Conservation (phyloP, 2,888 invertebrate genomes). For the Pseudococcus jackbeardsleyi region DNA sequence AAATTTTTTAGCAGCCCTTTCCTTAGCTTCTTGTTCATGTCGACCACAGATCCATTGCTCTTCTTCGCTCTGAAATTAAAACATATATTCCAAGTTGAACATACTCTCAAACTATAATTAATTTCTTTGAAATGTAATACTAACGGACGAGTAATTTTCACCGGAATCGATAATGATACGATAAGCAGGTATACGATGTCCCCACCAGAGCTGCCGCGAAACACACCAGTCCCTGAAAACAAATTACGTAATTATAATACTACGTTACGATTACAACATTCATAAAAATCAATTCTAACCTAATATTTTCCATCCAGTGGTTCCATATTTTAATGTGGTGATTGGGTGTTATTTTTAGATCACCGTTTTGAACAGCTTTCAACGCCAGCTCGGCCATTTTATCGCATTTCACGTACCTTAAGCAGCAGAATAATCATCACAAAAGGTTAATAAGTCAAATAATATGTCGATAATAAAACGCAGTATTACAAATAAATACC, state of each 20-base stretch:
- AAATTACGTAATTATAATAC: background rate
- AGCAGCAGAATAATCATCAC: background rate
- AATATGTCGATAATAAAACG: background rate
- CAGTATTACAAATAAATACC: slow-evolving; percentile 64
- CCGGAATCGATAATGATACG: slow-evolving; percentile 73
- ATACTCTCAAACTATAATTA: background rate
- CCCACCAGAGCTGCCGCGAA: slow-evolving; percentile 99
- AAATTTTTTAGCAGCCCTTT: slow-evolving; percentile 84
- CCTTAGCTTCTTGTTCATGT: slow-evolving; percentile 79
- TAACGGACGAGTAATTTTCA: slow-evolving; percentile 70
- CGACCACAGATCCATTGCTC: slow-evolving; percentile 76
- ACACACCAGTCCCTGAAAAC: slow-evolving; percentile 94
- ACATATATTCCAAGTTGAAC: background rate
- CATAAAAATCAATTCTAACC: slow-evolving; percentile 70
- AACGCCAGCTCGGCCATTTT: slow-evolving; percentile 91
- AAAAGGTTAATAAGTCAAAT: background rate
- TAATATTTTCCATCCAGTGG: slow-evolving; percentile 94
- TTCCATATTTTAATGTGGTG: slow-evolving; percentile 94
- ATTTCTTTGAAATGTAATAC: background rate
- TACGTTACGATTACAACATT: background rate
- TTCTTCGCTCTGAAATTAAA: slow-evolving; percentile 69
- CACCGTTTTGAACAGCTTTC: slow-evolving; percentile 82
- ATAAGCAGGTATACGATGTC: slow-evolving; percentile 97
- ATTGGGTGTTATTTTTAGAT: slow-evolving; percentile 90
- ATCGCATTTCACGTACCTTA: slow-evolving; percentile 86